phyloP scores from a whole-genome alignment of 2,888 invertebrate genomes.

The Drosophila helvetica region DNA sequence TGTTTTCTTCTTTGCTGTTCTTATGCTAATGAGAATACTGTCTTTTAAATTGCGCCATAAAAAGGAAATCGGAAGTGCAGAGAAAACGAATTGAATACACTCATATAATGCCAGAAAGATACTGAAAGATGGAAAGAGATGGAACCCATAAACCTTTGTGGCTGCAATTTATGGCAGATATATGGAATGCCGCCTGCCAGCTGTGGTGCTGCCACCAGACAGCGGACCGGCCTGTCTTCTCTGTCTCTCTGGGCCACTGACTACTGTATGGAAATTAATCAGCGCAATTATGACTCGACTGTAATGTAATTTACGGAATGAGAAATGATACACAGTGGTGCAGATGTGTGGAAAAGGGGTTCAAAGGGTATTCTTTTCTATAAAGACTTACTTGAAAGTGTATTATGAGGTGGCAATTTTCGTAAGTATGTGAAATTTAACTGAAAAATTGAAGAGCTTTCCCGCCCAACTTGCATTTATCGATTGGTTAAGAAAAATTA shows the following conservation, averaged over 20 bases:
- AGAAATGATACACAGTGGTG: constrained; percentile 56
- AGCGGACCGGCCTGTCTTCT: neutral
- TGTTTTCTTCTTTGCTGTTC: constrained; percentile 35
- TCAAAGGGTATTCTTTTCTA: too few relatives aligned
- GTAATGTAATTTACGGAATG: constrained; percentile 70
- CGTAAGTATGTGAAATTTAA: constrained; percentile 3
- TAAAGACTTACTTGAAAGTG: too few relatives aligned
- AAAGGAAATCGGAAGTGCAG: constrained; percentile 15
- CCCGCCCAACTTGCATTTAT: neutral
- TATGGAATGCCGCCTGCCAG: constrained; percentile 14
- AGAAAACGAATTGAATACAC: constrained; percentile 38
- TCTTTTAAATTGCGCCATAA: constrained; percentile 51
- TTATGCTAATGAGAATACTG: constrained; percentile 57
- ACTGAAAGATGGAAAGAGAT: neutral
- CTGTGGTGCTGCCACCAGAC: constrained; percentile 10
- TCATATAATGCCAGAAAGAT: constrained; percentile 32
- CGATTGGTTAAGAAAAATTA: constrained; percentile 10
- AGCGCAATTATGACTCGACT: constrained; percentile 66
- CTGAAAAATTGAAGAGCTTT: constrained; percentile 3
- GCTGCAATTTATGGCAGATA: constrained; percentile 33
- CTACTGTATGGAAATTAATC: constrained; percentile 72
- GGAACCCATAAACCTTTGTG: constrained; percentile 60
- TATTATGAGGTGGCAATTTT: too few relatives aligned
- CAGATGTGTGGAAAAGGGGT: neutral
- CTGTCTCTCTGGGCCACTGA: constrained; percentile 30